These are phyloP conservation scores for Meteorus sp. DNA, from an alignment of 1,140 invertebrate species.

Conservation along the genomic window DNA sequence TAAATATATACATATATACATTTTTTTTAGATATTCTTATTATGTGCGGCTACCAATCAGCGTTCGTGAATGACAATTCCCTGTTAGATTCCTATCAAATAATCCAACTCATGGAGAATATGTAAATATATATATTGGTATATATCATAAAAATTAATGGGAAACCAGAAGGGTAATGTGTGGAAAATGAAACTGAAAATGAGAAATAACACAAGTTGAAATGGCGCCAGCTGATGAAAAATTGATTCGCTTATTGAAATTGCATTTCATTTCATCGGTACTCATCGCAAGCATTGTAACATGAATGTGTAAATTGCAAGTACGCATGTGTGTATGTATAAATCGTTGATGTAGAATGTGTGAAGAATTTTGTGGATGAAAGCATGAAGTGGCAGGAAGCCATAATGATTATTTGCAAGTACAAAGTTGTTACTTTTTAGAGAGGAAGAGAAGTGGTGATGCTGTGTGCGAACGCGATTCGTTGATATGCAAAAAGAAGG, in stretches of 20 bases:
- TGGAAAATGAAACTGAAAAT: not conserved
- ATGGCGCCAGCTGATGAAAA: not conserved
- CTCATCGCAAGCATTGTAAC: conserved; percentile 9
- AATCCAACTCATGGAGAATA: conserved; percentile 1
- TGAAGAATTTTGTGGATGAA: not conserved
- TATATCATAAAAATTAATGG: not conserved
- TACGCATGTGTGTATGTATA: not conserved
- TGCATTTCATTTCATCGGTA: conserved; percentile 4
- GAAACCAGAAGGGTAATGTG: not conserved
- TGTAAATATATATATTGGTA: too few relatives aligned
- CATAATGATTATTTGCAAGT: conserved; percentile 33
- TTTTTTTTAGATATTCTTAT: not conserved
- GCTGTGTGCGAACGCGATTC: not conserved
- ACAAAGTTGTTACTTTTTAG: conserved; percentile 34
- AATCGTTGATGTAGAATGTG: conserved; percentile 1
- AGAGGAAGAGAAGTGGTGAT: not conserved
- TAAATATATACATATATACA: too few relatives aligned
- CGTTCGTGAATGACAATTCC: not conserved
- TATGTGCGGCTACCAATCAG: not conserved
- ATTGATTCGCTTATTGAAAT: conserved; percentile 5
- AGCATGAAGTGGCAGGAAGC: conserved; percentile 14
- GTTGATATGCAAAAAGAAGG: not conserved
- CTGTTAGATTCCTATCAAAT: not conserved
- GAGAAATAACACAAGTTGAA: not conserved
- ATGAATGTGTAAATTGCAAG: not conserved